Base-by-base conservation (phyloP, 2,888 invertebrate species). In the Volucella bombylans region DNA sequence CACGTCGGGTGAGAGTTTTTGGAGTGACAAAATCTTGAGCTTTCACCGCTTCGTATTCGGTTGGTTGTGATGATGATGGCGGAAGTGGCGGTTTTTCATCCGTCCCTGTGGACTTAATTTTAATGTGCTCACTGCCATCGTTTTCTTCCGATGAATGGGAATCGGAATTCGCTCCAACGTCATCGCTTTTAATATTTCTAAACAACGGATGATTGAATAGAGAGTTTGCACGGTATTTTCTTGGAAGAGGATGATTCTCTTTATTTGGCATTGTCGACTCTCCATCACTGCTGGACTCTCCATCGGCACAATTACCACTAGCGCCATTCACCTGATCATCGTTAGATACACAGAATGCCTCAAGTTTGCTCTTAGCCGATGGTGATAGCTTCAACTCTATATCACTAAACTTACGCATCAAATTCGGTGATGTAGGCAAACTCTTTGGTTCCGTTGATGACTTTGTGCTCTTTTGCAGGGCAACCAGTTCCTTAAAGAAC, bases 1-100 rank as follows among this genome's bases (percentile, higher is more conserved):
- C 97, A 57, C 97, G 94, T 15, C 97, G 92, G 43, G 95, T 93
- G n/a, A 95, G 91, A n/a, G 90, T 88, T 87, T 91, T 88, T 41
- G 89, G 82, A 1, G 88, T 90, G 71, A 88, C 87, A 87, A 87
- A 88, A 74, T 89, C 89, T 49, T 76, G 76, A 10, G 45, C 50
- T 65, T 90, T 90, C 73, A 88, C 87, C 41, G 89, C 69, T 31
- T 89, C 91, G 41, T 88, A 88, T 73, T 89, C 89, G 41, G 88
- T 87, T 31, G 88, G 88, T 4, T 83, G 55, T 8, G 77, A 89
- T 74, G 89, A 87, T 78, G 87, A 89, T 8, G 87, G 87, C 38
- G 82, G 87, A 52, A 81, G 83, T 50, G 74, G 85, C 61, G 86
- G 83, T 8, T 87, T 86, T 8, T 86, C 77, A 10, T 85, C 81